phyloP scores from a whole-genome alignment of 2,888 invertebrate genomes.

The Hirtodrosophila duncani region DNA sequence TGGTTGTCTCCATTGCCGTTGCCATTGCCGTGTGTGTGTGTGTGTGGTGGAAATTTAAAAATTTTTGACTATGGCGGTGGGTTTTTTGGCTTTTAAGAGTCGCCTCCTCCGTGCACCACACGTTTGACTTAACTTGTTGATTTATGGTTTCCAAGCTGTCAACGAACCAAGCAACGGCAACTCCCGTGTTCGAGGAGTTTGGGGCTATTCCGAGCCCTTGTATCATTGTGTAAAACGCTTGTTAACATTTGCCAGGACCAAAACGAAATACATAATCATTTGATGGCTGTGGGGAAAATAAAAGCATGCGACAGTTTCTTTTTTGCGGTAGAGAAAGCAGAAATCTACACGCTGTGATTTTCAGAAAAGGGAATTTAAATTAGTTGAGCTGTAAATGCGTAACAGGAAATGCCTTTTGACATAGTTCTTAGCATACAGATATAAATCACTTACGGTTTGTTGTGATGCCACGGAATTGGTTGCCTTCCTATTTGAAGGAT shows the following conservation, averaged over 20 bases:
- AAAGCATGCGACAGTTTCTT: conserved; percentile 47
- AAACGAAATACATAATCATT: conserved; percentile 48
- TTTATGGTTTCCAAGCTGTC: conserved; percentile 70
- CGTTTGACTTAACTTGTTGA: conserved; percentile 75
- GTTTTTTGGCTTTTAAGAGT: conserved; percentile 40
- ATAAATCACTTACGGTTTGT: conserved; percentile 48
- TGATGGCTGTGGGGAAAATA: conserved; percentile 31
- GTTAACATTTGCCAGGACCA: conserved; percentile 56
- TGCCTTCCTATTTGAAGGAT: too few relatives aligned
- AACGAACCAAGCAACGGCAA: conserved; percentile 44
- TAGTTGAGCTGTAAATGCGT: conserved; percentile 58
- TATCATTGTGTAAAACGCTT: conserved; percentile 69
- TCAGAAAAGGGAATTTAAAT: conserved; percentile 55
- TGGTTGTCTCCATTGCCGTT: conserved; percentile 3
- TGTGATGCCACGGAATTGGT: not conserved
- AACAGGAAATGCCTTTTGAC: conserved; percentile 59
- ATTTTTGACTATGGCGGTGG: conserved; percentile 37
- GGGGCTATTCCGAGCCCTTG: conserved; percentile 13
- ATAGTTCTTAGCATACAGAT: conserved; percentile 44
- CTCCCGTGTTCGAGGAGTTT: conserved; percentile 57
- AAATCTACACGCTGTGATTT: conserved; percentile 41
- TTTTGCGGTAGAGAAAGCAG: conserved; percentile 17
- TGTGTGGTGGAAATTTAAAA: conserved; percentile 50
- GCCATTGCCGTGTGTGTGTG: conserved; percentile 3
- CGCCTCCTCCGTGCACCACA: conserved; percentile 47